Evolutionary conservation across 2,888 invertebrate species (phyloP), one percentile per base, ranked within the genome.

Genomic region (Spialia ferax): DNA sequence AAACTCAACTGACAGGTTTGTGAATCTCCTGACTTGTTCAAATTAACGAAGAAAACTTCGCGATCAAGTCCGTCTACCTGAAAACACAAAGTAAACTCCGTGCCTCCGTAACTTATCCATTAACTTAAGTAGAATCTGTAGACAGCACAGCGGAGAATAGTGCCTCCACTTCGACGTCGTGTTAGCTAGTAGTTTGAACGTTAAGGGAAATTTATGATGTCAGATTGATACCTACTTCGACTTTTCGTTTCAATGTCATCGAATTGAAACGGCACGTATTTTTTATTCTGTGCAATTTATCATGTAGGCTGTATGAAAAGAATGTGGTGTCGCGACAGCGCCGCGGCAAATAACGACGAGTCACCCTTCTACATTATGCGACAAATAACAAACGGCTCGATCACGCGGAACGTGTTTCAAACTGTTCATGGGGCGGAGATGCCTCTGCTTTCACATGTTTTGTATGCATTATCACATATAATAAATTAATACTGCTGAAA

Each of bases 71-170:
- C 85, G 87, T 91, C 89, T 93, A 93, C 93, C 93, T 93, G 92
- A 87, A 88, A 89, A 92, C 89, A 93, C 91, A 91, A 93, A 93
- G 91, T 91, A 92, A 93, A 93, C 92, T 92, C 84, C 81, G 85
- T 86, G 88, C 89, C 88, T 91, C 88, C 87, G 85, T 88, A 93
- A 93, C 93, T 93, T 93, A 89, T 90, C 93, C 93, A 93, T 93
- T 93, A 93, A 91, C 86, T 92, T 91, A 88, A 93, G 93, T 93
- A 92, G 91, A 89, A 92, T 92, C 91, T 90, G 92, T 92, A 92
- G 93, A 92, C 89, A 89, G 88, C 88, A 86, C 78, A 71, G 80
- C 79, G 83, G 87, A 87, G 86, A 85, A 87, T 85, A 87, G 86
- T 86, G 83, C 82, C 82, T 85, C 73, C 71, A 72, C 71, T 73